Base-by-base conservation (phyloP, 2,888 invertebrate species). In the Cynaeus angustus region DNA sequence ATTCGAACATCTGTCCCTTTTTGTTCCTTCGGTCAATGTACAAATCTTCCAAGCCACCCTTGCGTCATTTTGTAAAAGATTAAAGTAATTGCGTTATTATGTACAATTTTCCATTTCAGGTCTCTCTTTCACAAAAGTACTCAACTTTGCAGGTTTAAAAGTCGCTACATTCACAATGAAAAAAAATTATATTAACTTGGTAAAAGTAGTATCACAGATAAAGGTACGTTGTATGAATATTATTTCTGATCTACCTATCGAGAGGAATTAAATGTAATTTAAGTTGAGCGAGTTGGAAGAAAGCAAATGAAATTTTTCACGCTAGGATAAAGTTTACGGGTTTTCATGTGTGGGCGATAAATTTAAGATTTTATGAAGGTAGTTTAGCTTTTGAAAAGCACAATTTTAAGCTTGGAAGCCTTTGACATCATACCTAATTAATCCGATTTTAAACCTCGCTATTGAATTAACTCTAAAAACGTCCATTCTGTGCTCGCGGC, bases 61-160 rank as follows among this genome's bases (percentile, higher is more conserved):
- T 6, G 16, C 13, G 46, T 46, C 14, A 46, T 53, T 33, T 53
- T 53, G 53, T 14, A 58, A 58, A 58, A 59, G 45, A 43, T 45
- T 59, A 59, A 59, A 45, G 43, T 59, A 59, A 59, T 59, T 43
- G 41, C 30, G 45, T 45, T 59, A 59, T 59, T 59, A 59, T 59
- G 59, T 59, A 28, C 21, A 21, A 45, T 43, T 59, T 59, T 26
- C 30, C 9, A 21, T 10, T 9, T n/a, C 30, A 16, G 43, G 41
- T 41, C 6, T 56, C 38, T 12, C 16, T 21, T 41, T 41, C 9
- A 33, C 33, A 33, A 6, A 33, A 33, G 33, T 33, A 6, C 33
- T 21, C 21, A 4, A 21, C 21, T 21, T 21, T 21, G 4, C 21
- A 21, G 21, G 1, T 21, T 4, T 21, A 21, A 1, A 33, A 33